Evolutionary conservation across 2,797 vertebrate species (phyloP).

Genomic region (Sus cebifrons): DNA sequence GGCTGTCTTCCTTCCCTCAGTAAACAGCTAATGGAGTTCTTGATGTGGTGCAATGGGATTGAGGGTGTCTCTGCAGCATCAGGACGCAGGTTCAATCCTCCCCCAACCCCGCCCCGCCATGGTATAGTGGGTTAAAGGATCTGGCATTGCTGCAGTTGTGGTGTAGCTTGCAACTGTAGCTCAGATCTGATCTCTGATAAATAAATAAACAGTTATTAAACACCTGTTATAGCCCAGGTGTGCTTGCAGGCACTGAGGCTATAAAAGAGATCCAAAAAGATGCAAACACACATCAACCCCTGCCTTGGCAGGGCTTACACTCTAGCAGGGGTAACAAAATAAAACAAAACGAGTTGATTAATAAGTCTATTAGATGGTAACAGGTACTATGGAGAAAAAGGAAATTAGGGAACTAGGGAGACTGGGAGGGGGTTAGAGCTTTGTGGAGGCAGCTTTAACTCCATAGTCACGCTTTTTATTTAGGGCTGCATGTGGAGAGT

Average conservation of each 20-base stretch:
- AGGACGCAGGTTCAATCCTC: no score
- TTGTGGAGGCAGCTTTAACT: neutral
- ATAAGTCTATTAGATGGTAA: neutral
- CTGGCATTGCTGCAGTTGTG: no score
- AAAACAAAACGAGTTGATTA: neutral
- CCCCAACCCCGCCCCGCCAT: no score
- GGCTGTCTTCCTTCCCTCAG: neutral
- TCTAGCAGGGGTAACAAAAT: neutral
- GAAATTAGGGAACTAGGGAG: neutral
- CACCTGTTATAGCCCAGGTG: neutral
- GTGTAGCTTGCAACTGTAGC: no score
- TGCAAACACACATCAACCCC: neutral
- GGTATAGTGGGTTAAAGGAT: no score
- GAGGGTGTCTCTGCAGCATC: no score
- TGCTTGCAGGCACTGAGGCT: neutral
- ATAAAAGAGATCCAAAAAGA: neutral
- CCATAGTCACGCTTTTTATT: no score
- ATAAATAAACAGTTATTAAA: neutral
- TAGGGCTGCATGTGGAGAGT: no score
- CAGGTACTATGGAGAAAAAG: neutral
- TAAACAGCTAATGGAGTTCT: no score
- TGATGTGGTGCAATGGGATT: no score
- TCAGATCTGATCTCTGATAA: no score
- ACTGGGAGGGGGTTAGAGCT: neutral
- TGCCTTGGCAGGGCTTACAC: neutral